Base-by-base conservation (phyloP, 2,888 invertebrate genomes). In the Xestia ashworthii region DNA sequence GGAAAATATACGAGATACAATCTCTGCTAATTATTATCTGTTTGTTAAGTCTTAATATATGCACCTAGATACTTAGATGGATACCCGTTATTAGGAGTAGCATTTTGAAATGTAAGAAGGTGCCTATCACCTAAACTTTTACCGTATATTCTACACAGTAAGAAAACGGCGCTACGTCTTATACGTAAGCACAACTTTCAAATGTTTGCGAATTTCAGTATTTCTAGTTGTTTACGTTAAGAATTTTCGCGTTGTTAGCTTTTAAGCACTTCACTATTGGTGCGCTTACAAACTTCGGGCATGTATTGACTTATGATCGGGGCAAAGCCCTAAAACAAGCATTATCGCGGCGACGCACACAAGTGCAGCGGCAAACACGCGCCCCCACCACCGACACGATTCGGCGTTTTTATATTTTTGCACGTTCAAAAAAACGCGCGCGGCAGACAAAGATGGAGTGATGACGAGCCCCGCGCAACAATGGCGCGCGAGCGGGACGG, bases 331-430 rank as follows among this genome's bases (percentile, higher is more conserved):
- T 95, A 95, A 94, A 95, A 94, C 95, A 94, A 95, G 93, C 94
- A 95, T 95, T 95, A 95, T 94, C 93, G 92, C 92, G 80, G 79
- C 87, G 90, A 92, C 94, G 91, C 96, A 96, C 96, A 96, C 95
- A 91, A 93, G 88, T 94, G 93, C 95, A 95, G 88, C 89, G 87
- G 90, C 89, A 89, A 89, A 90, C 90, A 91, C 88, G 88, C 87
- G 89, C 91, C 91, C 91, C 90, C 93, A 93, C 93, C 94, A 94
- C 94, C 93, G 86, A 93, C 93, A 91, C 95, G 95, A 94, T 94
- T 96, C 95, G 95, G 95, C 93, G 96, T 96, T 96, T 96, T 96
- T 96, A 96, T 96, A 96, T 96, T 96, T 96, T 96, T 96, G 95
- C 96, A 96, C 95, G 95, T 95, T 95, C 91, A 95, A 96, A 96